Evolutionary conservation across 2,113 vertebrate genomes (phyloP), one percentile per base, ranked within the genome.

Genomic region (Petroica traversi): DNA sequence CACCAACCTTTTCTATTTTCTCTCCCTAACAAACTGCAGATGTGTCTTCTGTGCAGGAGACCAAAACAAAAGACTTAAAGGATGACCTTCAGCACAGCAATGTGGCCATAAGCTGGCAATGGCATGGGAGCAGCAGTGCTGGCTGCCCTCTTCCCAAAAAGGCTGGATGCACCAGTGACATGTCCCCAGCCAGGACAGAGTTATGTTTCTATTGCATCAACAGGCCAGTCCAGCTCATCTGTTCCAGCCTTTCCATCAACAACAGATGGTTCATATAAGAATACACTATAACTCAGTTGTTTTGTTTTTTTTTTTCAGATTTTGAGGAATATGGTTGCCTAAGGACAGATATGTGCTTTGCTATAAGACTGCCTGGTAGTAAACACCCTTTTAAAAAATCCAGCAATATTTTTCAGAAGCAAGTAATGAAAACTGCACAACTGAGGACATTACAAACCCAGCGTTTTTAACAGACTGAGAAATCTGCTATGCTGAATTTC

Each of bases 301-400:
- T 4, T 8, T 85, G 83, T 59, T 31, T 62, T 11, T 85, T 86
- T 59, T 31, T 62, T 66, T 8, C 62, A 85, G 74, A 83, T 97
- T 95, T 84, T 88, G 68, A 93, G 76, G 72, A 93, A 93, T 88
- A 94, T 88, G 89, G 88, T 93, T 96, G 87, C 93, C 88, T 94
- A 85, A 95, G 90, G 94, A 95, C 88, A 96, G 78, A 74, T 77
- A 93, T 34, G 85, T 94, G 63, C 90, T 93, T 68, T 92, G 43
- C 68, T 83, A 4, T 71, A 94, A 73, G 82, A 67, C 45, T 75
- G 45, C 22, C 29, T 83, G 67, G 92, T 84, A 93, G 89, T 95
- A 95, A 94, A 96, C 94, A 91, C 43, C 51, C 75, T 80, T 66
- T 95, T 25, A 76, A 95, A 85, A 95, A 69, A 92, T 17, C 4